phyloP scores from a whole-genome alignment of 2,888 invertebrate genomes.

The Pandemis heparana region DNA sequence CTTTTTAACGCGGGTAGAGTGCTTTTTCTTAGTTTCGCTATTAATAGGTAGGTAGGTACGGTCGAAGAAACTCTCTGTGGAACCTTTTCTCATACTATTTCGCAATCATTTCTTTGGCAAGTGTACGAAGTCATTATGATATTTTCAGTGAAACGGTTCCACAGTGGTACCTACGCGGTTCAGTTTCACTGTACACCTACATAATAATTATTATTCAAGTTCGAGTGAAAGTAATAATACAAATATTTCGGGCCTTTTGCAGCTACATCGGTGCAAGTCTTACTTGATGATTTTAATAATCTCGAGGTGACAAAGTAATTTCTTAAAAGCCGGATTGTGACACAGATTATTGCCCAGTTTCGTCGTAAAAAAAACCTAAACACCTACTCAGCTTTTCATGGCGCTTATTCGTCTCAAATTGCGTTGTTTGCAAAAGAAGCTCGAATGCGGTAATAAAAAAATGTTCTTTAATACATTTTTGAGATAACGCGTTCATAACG shows the following conservation, averaged over 20 bases:
- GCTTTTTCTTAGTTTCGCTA: background rate
- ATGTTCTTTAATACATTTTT: constrained; percentile 4
- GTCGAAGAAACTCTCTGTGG: too few species aligned
- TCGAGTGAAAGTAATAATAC: too few species aligned
- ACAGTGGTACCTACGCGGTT: too few species aligned
- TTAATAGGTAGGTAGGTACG: too few species aligned
- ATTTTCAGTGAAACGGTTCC: too few species aligned
- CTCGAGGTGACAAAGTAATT: background rate
- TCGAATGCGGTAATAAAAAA: constrained; percentile 7
- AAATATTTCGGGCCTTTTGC: background rate
- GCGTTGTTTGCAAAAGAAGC: constrained; percentile 4
- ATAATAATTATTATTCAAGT: too few species aligned
- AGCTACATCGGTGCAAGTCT: background rate
- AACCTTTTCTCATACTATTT: too few species aligned
- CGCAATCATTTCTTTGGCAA: too few species aligned
- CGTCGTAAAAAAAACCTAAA: constrained; percentile 1
- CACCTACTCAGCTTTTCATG: background rate
- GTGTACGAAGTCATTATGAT: too few species aligned
- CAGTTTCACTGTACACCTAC: too few species aligned
- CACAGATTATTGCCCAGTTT: background rate
- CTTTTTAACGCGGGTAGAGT: background rate
- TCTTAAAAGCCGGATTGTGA: background rate
- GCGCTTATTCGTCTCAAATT: background rate
- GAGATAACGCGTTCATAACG: background rate
- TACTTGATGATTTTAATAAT: background rate